phyloP scores from a whole-genome alignment of 2,113 vertebrate species.

The Cercopithecus mona region DNA sequence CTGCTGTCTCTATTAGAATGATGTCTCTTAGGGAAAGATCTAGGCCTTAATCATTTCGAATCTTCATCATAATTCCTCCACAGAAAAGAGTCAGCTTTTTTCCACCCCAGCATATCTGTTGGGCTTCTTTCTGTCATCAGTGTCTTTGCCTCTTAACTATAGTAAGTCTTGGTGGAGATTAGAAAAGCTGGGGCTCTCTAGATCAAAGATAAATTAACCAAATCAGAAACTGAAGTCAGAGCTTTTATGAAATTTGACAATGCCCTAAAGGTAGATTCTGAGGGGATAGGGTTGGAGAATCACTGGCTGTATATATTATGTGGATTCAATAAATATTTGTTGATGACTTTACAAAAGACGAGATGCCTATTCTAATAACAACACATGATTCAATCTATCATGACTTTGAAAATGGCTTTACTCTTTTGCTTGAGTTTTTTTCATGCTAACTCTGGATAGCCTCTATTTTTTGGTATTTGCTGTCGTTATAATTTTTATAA shows the following conservation, averaged over 20 bases:
- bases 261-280: neutral
- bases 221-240: neutral
- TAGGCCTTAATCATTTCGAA: neutral
- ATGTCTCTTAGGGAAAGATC: neutral
- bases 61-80: neutral
- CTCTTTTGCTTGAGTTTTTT: neutral
- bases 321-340: neutral
- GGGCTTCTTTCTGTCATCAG: neutral
- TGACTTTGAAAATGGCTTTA: neutral
- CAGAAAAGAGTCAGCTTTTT: neutral
- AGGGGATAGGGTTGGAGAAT: neutral
- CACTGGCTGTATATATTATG: neutral
- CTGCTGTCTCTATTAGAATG: neutral
- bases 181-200: neutral
- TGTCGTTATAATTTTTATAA: neutral
- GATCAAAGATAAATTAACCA: neutral
- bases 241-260: neutral
- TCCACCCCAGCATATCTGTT: neutral
- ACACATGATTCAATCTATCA: neutral
- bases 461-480: neutral
- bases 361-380: neutral
- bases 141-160: neutral
- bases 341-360: neutral
- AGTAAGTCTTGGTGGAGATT: neutral
- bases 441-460: neutral